These are phyloP conservation scores for Eulemur coronatus DNA, from an alignment of 2,797 vertebrate genomes.

Conservation along the genomic window DNA sequence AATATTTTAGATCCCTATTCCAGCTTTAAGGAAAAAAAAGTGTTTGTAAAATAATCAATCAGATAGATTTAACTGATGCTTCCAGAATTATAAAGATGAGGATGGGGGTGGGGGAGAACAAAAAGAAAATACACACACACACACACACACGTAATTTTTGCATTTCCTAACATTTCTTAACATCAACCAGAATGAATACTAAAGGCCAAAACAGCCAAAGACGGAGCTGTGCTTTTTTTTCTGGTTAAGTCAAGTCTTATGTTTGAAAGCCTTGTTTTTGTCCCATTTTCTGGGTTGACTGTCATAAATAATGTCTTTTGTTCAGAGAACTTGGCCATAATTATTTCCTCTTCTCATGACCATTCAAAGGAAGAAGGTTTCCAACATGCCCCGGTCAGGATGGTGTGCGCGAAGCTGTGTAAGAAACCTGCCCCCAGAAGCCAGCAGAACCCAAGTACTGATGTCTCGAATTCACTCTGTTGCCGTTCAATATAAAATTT, in stretches of 20 bases:
- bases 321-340: background rate
- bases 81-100: background rate
- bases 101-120: background rate
- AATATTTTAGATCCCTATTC: background rate
- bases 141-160: background rate
- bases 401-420: background rate
- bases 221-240: background rate
- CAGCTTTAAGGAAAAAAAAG: background rate
- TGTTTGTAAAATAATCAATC: background rate
- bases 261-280: constrained; percentile 38
- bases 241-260: background rate
- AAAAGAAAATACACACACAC: background rate
- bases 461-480: background rate
- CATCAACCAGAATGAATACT: background rate
- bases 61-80: background rate
- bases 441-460: background rate
- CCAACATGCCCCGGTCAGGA: background rate
- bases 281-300: background rate
- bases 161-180: constrained; percentile 24
- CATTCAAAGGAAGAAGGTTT: background rate
- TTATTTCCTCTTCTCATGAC: background rate
- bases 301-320: constrained; percentile 34
- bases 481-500: background rate
- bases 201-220: background rate
- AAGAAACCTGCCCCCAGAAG: background rate